These are phyloP conservation scores for Eulemur mongoz DNA, from an alignment of 2,797 vertebrate genomes.

Conservation along the genomic window DNA sequence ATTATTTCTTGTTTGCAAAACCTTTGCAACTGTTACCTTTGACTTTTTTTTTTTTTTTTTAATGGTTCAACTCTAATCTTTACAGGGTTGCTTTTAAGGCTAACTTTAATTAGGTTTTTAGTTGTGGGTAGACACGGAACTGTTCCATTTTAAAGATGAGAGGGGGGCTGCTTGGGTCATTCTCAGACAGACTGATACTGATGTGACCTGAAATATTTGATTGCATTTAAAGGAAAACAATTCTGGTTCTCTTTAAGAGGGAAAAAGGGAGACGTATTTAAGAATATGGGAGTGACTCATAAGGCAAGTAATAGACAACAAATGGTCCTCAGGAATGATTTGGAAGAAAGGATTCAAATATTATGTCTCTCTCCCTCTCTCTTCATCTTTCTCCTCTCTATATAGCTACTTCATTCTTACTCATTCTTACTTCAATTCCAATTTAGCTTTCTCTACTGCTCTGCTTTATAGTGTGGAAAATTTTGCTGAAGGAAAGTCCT, in stretches of 20 bases:
- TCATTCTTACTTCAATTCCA: not conserved
- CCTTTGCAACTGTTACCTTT: constrained; percentile 20
- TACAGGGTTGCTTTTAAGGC: constrained; percentile 3
- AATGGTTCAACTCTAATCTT: constrained; percentile 51
- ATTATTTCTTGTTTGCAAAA: constrained; percentile 64
- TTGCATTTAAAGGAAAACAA: constrained; percentile 48
- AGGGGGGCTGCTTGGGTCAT: not conserved
- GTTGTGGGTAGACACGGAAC: not conserved
- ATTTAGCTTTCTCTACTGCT: not conserved
- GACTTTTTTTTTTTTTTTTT: constrained; percentile 44
- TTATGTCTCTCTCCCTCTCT: not conserved
- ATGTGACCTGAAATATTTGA: not conserved
- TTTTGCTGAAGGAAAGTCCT: not conserved
- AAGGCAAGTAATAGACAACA: not conserved
- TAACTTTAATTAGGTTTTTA: constrained; percentile 50
- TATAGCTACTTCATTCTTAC: not conserved
- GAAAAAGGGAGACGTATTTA: not conserved
- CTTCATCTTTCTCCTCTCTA: not conserved
- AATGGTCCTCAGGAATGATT: not conserved
- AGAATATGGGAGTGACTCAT: not conserved
- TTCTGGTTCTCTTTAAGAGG: not conserved
- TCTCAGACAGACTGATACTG: not conserved
- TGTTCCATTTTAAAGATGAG: not conserved
- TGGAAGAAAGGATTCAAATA: constrained; percentile 33
- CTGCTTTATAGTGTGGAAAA: not conserved